Percentiles rank a stretch among this genome's conserved stretches.
Conservation (phyloP, 2,113 vertebrate genomes). For the Rhynchomys soricoides region DNA sequence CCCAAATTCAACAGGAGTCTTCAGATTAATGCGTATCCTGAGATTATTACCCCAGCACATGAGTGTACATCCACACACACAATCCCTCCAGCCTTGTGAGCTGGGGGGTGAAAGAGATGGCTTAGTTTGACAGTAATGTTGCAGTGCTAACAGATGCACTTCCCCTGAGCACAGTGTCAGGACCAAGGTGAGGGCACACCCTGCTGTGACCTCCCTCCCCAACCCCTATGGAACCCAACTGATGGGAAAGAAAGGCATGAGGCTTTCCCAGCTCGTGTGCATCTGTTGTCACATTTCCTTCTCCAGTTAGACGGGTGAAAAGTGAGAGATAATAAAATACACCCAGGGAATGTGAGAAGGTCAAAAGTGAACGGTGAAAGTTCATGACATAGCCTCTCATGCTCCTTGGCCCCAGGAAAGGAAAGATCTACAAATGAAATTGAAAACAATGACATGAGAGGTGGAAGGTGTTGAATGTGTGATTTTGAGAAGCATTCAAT, state of each 20-base stretch:
- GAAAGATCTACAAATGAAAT: background rate
- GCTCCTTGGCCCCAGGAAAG: background rate
- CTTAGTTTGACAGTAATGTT: slow-evolving; percentile 6
- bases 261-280: slow-evolving; percentile 54
- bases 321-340: slow-evolving; percentile 66
- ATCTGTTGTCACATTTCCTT: slow-evolving; percentile 7
- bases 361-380: slow-evolving; percentile 39
- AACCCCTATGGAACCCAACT: background rate
- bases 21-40: slow-evolving; percentile 50
- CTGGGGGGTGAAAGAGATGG: background rate
- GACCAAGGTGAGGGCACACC: background rate
- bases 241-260: slow-evolving; percentile 55
- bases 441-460: too few relatives aligned
- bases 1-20: background rate
- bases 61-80: background rate
- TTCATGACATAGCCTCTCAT: background rate
- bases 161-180: background rate
- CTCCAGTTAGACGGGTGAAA: slow-evolving; percentile 50
- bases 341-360: slow-evolving; percentile 37
- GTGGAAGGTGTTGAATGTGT: background rate
- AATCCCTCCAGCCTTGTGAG: background rate
- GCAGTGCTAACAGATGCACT: background rate
- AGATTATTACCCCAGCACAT: background rate
- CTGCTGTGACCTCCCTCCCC: slow-evolving; percentile 18
- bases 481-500: slow-evolving; percentile 36